These are phyloP conservation scores for Ormyrus nitidulus DNA, from an alignment of 2,888 invertebrate genomes.

Conservation along the genomic window DNA sequence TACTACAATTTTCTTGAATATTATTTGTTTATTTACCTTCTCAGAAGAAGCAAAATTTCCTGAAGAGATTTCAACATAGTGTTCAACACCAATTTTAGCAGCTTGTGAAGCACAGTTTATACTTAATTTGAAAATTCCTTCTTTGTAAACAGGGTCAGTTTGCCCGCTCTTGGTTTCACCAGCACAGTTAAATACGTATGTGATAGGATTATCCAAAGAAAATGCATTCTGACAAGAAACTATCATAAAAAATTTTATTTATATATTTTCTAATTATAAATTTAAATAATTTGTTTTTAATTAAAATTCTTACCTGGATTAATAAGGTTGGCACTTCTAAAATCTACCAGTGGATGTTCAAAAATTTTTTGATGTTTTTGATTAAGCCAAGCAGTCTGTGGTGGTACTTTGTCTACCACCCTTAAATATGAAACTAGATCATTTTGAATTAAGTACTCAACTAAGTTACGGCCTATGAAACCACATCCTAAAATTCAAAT, in stretches of 20 bases:
- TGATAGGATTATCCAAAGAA: constrained; percentile 81
- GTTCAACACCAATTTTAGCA: constrained; percentile 81
- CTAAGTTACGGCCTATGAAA: constrained; percentile 93
- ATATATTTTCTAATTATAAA: neutral
- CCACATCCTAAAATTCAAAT: constrained; percentile 85
- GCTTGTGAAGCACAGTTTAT: constrained; percentile 89
- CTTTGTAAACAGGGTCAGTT: constrained; percentile 92
- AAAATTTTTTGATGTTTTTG: constrained; percentile 84
- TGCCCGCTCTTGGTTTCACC: constrained; percentile 93
- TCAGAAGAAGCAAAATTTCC: constrained; percentile 88
- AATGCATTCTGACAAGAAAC: constrained; percentile 89
- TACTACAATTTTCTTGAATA: too few relatives aligned
- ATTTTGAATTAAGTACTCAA: constrained; percentile 87
- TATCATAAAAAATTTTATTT: constrained; percentile 70
- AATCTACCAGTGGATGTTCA: constrained; percentile 87
- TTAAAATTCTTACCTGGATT: constrained; percentile 81
- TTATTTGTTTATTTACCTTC: constrained; percentile 77
- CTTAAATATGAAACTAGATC: constrained; percentile 85
- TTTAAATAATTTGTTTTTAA: constrained; percentile 27
- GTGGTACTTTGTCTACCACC: constrained; percentile 94
- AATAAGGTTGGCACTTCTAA: constrained; percentile 93
- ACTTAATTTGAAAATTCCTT: constrained; percentile 90
- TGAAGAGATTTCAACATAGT: constrained; percentile 90
- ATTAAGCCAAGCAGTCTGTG: constrained; percentile 94
- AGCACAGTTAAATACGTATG: constrained; percentile 91